Evolutionary conservation across 2,888 invertebrate genomes (phyloP).

Genomic region (Catocala sponsa): DNA sequence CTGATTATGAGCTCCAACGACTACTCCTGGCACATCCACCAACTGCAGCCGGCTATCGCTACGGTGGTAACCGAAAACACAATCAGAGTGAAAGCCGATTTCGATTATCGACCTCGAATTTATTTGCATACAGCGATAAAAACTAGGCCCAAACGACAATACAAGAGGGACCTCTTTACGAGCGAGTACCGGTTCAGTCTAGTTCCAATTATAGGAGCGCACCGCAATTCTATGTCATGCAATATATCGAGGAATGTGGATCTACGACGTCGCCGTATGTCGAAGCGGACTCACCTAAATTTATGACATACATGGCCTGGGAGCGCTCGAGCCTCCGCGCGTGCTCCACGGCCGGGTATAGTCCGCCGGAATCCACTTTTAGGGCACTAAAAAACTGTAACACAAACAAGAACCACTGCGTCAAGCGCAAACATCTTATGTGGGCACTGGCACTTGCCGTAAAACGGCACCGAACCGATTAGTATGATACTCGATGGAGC

Average conservation of each 20-base stretch:
- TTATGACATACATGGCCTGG: constrained; percentile 88
- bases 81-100: constrained; percentile 68
- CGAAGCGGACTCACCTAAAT: constrained; percentile 86
- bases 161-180: constrained; percentile 56
- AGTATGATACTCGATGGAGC: constrained; percentile 61
- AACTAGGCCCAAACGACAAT: constrained; percentile 59
- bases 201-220: constrained; percentile 77
- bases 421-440: constrained; percentile 81
- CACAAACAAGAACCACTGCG: constrained; percentile 82
- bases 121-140: constrained; percentile 63
- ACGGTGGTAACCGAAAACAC: constrained; percentile 29
- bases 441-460: constrained; percentile 72
- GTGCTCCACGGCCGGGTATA: constrained; percentile 86
- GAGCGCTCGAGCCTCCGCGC: constrained; percentile 85
- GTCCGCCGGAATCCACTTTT: constrained; percentile 86
- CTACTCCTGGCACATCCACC: constrained; percentile 23
- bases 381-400: constrained; percentile 75
- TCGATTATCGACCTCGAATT: constrained; percentile 60
- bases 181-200: constrained; percentile 76
- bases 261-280: constrained; percentile 62
- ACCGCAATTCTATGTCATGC: constrained; percentile 58
- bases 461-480: constrained; percentile 64
- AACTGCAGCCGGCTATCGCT: constrained; percentile 32
- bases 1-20: constrained; percentile 57
- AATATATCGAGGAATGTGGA: constrained; percentile 69